Evolutionary conservation across 2,888 invertebrate species (phyloP), one percentile per base, ranked within the genome.

Genomic region (Papilio elwesi): DNA sequence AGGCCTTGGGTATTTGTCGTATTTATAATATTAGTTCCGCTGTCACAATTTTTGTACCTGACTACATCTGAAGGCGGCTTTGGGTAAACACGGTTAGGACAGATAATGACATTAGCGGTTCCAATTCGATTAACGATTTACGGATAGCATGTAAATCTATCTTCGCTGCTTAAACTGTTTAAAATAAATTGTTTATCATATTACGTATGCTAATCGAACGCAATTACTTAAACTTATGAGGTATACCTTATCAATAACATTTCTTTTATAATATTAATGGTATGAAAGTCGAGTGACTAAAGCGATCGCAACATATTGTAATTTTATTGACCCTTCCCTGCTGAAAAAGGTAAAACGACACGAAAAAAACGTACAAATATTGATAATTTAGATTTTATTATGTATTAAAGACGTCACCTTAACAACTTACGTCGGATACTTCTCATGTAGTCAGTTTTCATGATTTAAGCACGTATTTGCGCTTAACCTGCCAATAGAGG

Each of bases 71-170:
- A 65, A 71, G 36, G 36, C 51, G 71, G 38, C 65, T 65, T 57
- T 16, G 15, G 48, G 55, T 65, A 51, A 57, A 66, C 57, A 55
- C 57, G 49, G 49, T 36, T 65, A 57, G 71, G 48, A 51, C 38
- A 66, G 55, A 15, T 71, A 71, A 71, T 71, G 57, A 49, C 57
- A 71, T 71, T 71, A 71, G 65, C 65, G 57, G 49, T 38, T 51
- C 48, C 53, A 71, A 71, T 71, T 71, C 59, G 66, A 71, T 71
- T 71, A 66, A 43, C 57, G 49, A 13, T 12, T 16, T 43, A 62
- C 59, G n/a, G 59, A 62, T 43, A 62, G 59, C 59, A 62, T 12
- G 43, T 62, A 43, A 57, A 57, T 59, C 38, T 38, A 11, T 38
- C 38, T 38, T 8, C 8, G 6, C 12, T n/a, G 4, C 15, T n/a